Percentiles rank a stretch among this genome's conserved stretches.
These are phyloP conservation scores for Jaculus jaculus DNA, from an alignment of 2,113 vertebrate genomes.

Conservation along the genomic window DNA sequence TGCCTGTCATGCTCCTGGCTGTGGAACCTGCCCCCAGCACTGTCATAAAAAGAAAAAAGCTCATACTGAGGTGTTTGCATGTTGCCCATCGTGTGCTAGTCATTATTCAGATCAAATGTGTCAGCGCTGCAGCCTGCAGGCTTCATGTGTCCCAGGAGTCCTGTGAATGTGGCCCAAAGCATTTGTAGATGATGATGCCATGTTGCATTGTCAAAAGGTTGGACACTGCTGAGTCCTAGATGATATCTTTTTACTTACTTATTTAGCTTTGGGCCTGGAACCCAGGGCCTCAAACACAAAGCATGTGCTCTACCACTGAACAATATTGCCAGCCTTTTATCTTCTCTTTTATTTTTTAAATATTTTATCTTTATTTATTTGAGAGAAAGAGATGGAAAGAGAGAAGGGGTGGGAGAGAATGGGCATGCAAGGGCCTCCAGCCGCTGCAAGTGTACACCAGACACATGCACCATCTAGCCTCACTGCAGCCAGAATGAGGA, in stretches of 20 bases:
- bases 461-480: neutral
- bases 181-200: too few relatives aligned
- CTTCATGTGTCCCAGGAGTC: too few relatives aligned
- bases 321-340: neutral
- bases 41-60: neutral
- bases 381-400: too few relatives aligned
- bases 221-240: too few relatives aligned
- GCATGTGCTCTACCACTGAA: neutral
- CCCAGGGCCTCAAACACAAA: neutral
- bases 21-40: neutral
- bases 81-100: neutral
- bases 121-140: too few relatives aligned
- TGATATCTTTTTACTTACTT: neutral
- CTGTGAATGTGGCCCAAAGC: too few relatives aligned
- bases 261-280: neutral
- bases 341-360: neutral
- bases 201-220: too few relatives aligned
- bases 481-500: neutral
- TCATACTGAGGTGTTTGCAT: neutral
- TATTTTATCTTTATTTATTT: too few relatives aligned
- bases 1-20: neutral
- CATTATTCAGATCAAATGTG: neutral
- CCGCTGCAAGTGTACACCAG: too few relatives aligned
- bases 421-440: too few relatives aligned
- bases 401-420: too few relatives aligned